Base-by-base conservation (phyloP, 2,797 vertebrate species). In the Amblyopsis hoosieri region DNA sequence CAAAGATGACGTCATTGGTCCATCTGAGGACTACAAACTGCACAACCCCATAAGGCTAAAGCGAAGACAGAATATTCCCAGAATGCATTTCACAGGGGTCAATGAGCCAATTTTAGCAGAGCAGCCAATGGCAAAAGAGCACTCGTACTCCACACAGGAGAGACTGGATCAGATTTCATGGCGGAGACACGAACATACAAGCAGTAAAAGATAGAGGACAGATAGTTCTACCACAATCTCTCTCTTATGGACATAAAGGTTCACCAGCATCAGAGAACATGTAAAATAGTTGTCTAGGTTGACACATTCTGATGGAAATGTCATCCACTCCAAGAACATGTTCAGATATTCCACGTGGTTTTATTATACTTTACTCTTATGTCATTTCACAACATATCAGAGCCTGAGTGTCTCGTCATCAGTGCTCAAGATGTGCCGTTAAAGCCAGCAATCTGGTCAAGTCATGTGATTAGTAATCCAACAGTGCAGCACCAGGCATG, bases 1-100 rank as follows among this genome's bases (percentile, higher is more conserved):
- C 37, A 64, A 17, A 1, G 29, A 82, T 89, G 83, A 90, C 81
- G 64, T 85, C 85, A 87, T 48, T 45, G 69, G 62, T 72, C 17
- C 57, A 45, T 72, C 67, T 74, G 64, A 82, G 78, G 70, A 79
- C 75, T 67, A 57, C 62, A 69, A 75, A 72, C 78, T 72, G 70
- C 61, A 54, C 63, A 71, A 57, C 90, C 84, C 75, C 86, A 91
- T 86, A 90, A 91, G 90, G 90, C 87, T 80, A 89, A 80, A 79
- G 74, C 66, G 85, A 88, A 87, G 69, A 71, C 76, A 82, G 67
- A 57, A 88, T 88, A 90, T 87, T 92, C 89, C 89, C 90, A 92
- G 89, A 89, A 93, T 93, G 90, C 90, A 92, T 91, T 92, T 89
- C 85, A 90, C 74, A 85, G 82, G 84, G 90, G 91, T 89, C 91